phyloP scores from a whole-genome alignment of 2,888 invertebrate genomes.

The Hartigia nigra region DNA sequence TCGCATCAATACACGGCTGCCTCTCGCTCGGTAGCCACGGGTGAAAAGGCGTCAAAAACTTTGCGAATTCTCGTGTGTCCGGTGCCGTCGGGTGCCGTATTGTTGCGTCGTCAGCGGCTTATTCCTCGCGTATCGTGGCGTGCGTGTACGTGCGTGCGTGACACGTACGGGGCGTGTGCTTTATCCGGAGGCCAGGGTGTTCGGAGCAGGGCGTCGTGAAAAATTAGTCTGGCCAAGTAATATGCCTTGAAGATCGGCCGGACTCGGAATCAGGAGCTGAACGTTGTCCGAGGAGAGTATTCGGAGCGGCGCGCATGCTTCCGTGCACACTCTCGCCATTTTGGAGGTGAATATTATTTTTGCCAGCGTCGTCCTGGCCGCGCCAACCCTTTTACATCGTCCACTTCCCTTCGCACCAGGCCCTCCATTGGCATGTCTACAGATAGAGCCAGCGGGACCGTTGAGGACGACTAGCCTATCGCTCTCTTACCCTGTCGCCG shows the following conservation, averaged over 20 bases:
- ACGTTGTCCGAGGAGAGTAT: slow-evolving; percentile 36
- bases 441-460: not conserved
- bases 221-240: slow-evolving; percentile 15
- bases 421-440: not conserved
- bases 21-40: slow-evolving; percentile 28
- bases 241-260: slow-evolving; percentile 34
- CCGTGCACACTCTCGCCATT: slow-evolving; percentile 60
- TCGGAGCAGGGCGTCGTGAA: slow-evolving; percentile 1
- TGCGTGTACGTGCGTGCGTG: slow-evolving; percentile 41
- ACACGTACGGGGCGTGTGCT: slow-evolving; percentile 61
- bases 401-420: not conserved
- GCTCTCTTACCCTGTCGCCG: not conserved
- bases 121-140: slow-evolving; percentile 10
- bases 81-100: slow-evolving; percentile 30
- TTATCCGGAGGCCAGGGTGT: slow-evolving; percentile 43
- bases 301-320: slow-evolving; percentile 49
- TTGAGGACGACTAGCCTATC: not conserved
- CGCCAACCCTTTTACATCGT: not conserved
- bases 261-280: slow-evolving; percentile 37
- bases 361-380: slow-evolving; percentile 4
- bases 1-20: slow-evolving; percentile 25
- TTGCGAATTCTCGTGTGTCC: slow-evolving; percentile 39
- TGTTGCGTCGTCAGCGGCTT: slow-evolving; percentile 35
- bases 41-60: slow-evolving; percentile 44
- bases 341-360: slow-evolving; percentile 62